These are phyloP conservation scores for Neoscelio sp. DNA, from an alignment of 2,888 invertebrate genomes.

Conservation along the genomic window DNA sequence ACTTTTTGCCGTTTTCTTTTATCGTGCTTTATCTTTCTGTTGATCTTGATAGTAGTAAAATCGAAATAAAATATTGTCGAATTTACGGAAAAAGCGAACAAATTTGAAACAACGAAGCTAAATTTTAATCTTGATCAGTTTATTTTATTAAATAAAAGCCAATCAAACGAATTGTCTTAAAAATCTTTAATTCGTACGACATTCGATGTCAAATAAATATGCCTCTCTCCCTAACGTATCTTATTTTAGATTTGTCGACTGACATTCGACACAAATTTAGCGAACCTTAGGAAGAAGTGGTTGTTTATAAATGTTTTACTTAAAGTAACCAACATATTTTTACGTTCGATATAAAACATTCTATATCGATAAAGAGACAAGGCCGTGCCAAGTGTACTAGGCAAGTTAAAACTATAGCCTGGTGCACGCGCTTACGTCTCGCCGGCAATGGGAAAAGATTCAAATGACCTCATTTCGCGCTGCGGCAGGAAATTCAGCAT, in stretches of 20 bases:
- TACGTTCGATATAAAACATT: constrained; percentile 46
- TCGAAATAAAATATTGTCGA: constrained; percentile 47
- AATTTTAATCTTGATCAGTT: too few relatives aligned
- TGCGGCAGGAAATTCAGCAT: constrained; percentile 3
- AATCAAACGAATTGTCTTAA: too few relatives aligned
- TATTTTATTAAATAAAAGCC: too few relatives aligned
- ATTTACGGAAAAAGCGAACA: constrained; percentile 2
- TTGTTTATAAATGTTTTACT: constrained; percentile 7
- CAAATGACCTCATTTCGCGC: constrained; percentile 38
- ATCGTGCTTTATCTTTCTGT: constrained; percentile 17
- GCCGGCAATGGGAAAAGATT: constrained; percentile 23
- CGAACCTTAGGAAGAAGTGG: too few relatives aligned
- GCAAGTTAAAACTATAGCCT: constrained; percentile 33
- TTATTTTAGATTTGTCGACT: too few relatives aligned
- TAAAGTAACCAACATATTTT: constrained; percentile 14
- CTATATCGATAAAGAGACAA: constrained; percentile 55
- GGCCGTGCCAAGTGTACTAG: constrained; percentile 48
- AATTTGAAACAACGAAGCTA: too few relatives aligned
- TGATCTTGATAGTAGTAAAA: constrained; percentile 31
- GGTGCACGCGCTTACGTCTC: constrained; percentile 10
- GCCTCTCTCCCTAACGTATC: too few relatives aligned
- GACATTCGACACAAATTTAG: too few relatives aligned
- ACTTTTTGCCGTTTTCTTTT: constrained; percentile 18
- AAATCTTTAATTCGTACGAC: too few relatives aligned
- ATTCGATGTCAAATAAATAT: too few relatives aligned